Base-by-base conservation (phyloP, 2,797 vertebrate species). In the Macrochelys suwanniensis region DNA sequence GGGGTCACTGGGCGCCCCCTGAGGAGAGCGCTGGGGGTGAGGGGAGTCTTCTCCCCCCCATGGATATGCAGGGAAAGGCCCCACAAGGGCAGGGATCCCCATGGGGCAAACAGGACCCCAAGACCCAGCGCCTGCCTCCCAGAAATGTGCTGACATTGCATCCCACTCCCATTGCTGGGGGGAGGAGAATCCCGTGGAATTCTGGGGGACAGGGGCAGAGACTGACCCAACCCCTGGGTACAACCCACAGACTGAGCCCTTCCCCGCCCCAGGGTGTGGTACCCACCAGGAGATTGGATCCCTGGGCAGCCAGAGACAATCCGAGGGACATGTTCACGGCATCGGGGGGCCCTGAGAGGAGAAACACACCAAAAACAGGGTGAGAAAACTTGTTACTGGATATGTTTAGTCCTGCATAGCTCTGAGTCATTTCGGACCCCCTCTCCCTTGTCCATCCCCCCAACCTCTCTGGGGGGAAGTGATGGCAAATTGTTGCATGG, bases 241-340 rank as follows among this genome's bases (percentile, higher is more conserved):
- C 31, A 33, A 15, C 31, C 31, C 15, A 16, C 59, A 61, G 15
- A 33, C 15, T 3, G 7, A 17, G 31, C 31, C 13, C 59, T 33
- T 61, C 31, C 59, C 15, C 59, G 33, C 31, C 59, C 31, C 50
- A 57, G 37, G 15, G 3, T 13, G 1, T 50, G 51, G 33, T 81
- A 93, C 97, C 97, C 79, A 98, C 97, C 97, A 98, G 76, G 80
- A 97, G 51, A 78, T n/a, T 90, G 31, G 76, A 81, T 4, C 53
- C 23, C 54, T 21, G 6, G 37, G 93, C 84, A 11, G 96, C 92
- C 85, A 97, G 42, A 47, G 96, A 92, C 86, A 98, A 74, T 61
- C 97, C 96, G 57, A 98, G 57, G 74, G 97, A 97, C 96, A 98
- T 98, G 37, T 98, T 98, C 89, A 97, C 90, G 10, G 97, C 97